Conservation (phyloP, 64 coral and sea anemone genomes). For the Hydrozoanthus tunicans region DNA sequence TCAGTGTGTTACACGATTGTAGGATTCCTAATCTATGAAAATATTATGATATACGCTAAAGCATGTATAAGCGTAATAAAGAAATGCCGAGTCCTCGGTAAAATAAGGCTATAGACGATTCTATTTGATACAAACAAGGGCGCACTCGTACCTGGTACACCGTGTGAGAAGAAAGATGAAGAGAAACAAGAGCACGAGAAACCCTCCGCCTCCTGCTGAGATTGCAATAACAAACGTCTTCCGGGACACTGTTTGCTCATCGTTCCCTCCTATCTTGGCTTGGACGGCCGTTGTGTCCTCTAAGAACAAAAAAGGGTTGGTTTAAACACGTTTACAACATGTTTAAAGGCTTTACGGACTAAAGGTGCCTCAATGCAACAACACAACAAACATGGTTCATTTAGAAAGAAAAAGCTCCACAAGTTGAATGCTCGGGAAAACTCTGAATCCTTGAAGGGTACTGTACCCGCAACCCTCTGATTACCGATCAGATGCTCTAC, state of each 20-base stretch:
- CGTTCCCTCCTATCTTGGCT: neutral
- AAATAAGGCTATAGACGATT: neutral
- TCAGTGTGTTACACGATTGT: neutral
- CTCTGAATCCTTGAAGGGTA: no score
- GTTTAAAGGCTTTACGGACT: neutral
- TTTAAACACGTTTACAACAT: neutral
- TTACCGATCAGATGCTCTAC: no score
- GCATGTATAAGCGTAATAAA: neutral
- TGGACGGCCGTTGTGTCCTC: neutral
- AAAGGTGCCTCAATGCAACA: no score
- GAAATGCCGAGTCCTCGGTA: neutral
- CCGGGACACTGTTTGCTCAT: conserved; percentile 35
- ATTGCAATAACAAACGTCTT: conserved; percentile 70
- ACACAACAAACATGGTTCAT: no score
- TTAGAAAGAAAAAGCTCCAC: no score
- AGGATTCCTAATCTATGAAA: neutral
- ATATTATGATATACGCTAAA: neutral
- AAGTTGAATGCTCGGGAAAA: no score
- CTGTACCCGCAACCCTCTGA: no score
- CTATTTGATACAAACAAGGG: neutral
- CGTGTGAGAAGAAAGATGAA: conserved; percentile 73
- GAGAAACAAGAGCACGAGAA: conserved; percentile 64
- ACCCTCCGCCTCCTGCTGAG: conserved; percentile 61
- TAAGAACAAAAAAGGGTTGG: neutral
- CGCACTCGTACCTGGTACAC: conserved; percentile 56